These are phyloP conservation scores for Corydoras maculifer DNA, from an alignment of 2,113 vertebrate species.

Conservation along the genomic window DNA sequence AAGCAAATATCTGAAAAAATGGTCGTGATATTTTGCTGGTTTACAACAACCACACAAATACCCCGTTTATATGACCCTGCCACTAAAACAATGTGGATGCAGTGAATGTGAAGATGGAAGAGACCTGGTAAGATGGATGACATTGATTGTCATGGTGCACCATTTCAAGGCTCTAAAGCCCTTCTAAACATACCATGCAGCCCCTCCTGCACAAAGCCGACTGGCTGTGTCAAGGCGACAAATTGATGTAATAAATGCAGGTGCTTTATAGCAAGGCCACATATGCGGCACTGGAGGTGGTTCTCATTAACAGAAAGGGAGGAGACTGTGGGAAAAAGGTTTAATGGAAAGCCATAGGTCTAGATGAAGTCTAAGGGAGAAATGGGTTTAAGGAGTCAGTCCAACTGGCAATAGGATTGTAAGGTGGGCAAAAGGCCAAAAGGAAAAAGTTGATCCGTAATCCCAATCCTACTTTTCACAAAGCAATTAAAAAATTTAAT, in stretches of 20 bases:
- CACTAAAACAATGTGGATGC: slow-evolving; percentile 34
- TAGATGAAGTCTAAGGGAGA: not conserved
- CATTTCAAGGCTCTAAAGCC: slow-evolving; percentile 52
- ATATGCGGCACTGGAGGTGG: slow-evolving; percentile 47
- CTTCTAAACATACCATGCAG: slow-evolving; percentile 51
- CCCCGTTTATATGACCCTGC: not conserved
- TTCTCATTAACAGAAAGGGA: slow-evolving; percentile 37
- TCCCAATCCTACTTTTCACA: slow-evolving; percentile 13
- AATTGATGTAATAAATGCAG: slow-evolving; percentile 53
- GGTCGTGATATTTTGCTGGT: slow-evolving; percentile 30
- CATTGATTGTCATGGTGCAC: slow-evolving; percentile 50
- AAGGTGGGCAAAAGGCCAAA: slow-evolving; percentile 27
- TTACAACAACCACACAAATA: slow-evolving; percentile 6
- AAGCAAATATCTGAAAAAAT: not conserved
- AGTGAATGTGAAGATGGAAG: slow-evolving; percentile 12
- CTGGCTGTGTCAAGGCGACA: slow-evolving; percentile 35
- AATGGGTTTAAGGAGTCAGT: not conserved
- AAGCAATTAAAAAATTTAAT: too few species aligned
- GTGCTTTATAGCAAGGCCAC: slow-evolving; percentile 47
- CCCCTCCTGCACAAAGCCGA: slow-evolving; percentile 11
- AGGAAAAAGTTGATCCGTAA: slow-evolving; percentile 29
- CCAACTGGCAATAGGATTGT: slow-evolving; percentile 1
- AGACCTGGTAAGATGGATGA: slow-evolving; percentile 41
- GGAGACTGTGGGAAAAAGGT: not conserved
- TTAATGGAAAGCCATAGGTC: not conserved